A percentile compares a stretch with the other conserved stretches of the same genome.
These are phyloP conservation scores for Physocephala rufipes DNA, from an alignment of 2,888 invertebrate species.

Conservation along the genomic window DNA sequence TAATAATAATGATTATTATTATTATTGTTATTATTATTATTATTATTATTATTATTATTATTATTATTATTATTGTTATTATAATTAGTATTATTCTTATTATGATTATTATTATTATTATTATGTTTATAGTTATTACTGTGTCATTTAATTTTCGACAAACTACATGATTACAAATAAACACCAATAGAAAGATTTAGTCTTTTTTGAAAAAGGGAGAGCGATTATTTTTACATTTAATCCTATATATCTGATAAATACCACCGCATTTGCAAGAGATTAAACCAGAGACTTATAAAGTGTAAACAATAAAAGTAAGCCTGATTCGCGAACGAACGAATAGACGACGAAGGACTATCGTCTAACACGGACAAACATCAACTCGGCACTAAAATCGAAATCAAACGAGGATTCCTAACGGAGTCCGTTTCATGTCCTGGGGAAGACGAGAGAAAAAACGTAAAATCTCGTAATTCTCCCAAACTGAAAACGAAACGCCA, in stretches of 20 bases:
- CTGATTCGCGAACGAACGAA: slow-evolving; percentile 16
- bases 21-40: too few species aligned
- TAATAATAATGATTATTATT: too few species aligned
- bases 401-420: slow-evolving; percentile 6
- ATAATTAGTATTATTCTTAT: too few species aligned
- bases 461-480: too few species aligned
- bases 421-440: slow-evolving; percentile 4
- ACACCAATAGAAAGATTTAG: too few species aligned
- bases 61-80: too few species aligned
- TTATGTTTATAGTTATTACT: too few species aligned
- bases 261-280: background rate
- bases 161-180: too few species aligned
- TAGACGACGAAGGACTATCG: background rate
- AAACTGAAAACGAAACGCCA: background rate
- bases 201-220: too few species aligned
- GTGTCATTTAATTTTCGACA: too few species aligned
- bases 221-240: background rate
- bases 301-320: background rate
- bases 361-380: slow-evolving; percentile 24
- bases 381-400: slow-evolving; percentile 20
- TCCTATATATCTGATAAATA: background rate
- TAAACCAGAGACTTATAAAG: background rate
- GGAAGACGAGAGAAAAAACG: background rate
- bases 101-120: too few species aligned
- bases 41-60: too few species aligned